Conservation (phyloP, 2,888 invertebrate genomes). For the Phaedon cochleariae region DNA sequence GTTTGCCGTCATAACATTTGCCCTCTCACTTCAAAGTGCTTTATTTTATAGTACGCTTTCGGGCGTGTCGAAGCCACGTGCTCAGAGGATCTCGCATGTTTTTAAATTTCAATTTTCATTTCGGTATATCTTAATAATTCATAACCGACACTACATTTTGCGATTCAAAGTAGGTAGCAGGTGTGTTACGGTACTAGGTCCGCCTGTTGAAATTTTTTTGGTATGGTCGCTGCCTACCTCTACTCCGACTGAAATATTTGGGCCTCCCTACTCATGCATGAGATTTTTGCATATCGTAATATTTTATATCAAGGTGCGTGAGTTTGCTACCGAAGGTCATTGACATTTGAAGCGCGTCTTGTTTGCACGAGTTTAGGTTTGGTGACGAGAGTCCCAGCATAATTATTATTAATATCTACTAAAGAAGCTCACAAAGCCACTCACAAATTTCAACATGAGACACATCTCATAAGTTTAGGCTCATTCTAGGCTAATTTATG, state of each 20-base stretch:
- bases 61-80: conserved; percentile 56
- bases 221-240: too few relatives aligned
- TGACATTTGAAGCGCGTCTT: conserved; percentile 28
- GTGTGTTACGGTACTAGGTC: too few relatives aligned
- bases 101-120: conserved; percentile 14
- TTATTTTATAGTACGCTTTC: conserved; percentile 55
- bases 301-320: conserved; percentile 29
- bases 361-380: conserved; percentile 32
- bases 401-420: too few relatives aligned
- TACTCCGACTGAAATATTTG: background rate
- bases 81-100: conserved; percentile 34
- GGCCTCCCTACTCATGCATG: conserved; percentile 18
- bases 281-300: conserved; percentile 26
- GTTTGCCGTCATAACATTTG: conserved; percentile 55
- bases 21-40: conserved; percentile 50
- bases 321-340: conserved; percentile 24
- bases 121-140: too few relatives aligned
- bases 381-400: too few relatives aligned
- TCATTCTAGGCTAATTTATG: too few relatives aligned
- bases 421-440: too few relatives aligned
- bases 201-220: too few relatives aligned
- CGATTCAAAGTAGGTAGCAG: too few relatives aligned
- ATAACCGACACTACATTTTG: too few relatives aligned
- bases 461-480: too few relatives aligned
- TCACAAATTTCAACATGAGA: too few relatives aligned